Evolutionary conservation across 1,140 invertebrate genomes (phyloP).

Genomic region (Himalopsyche phryganea): DNA sequence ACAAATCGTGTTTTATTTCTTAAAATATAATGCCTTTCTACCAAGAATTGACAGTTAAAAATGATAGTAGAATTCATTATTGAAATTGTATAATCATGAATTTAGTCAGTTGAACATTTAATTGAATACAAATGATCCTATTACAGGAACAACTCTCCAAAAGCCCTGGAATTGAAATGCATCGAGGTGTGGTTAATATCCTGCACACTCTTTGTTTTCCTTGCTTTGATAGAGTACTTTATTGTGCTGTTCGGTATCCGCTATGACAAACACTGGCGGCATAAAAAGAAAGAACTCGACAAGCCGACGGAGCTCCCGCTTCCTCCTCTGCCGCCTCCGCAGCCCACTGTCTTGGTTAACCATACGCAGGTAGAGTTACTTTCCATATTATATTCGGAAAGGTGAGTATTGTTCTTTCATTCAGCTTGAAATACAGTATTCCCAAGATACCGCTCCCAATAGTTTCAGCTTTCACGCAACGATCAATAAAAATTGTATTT

Average conservation of each 20-base stretch:
- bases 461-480: background rate
- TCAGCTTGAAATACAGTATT: no score
- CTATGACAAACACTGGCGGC: slow-evolving; percentile 59
- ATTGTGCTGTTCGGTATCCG: slow-evolving; percentile 62
- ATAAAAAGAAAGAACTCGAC: slow-evolving; percentile 49
- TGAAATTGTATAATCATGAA: no score
- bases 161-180: slow-evolving; percentile 63
- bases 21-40: no score
- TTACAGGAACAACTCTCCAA: slow-evolving; percentile 59
- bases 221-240: slow-evolving; percentile 69
- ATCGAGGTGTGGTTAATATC: slow-evolving; percentile 71
- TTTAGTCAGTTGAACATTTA: no score
- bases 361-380: slow-evolving; percentile 42
- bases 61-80: no score
- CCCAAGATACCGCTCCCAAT: background rate
- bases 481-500: background rate
- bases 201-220: slow-evolving; percentile 70
- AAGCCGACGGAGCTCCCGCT: slow-evolving; percentile 35
- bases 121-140: background rate
- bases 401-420: background rate
- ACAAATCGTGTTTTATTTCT: no score
- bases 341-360: slow-evolving; percentile 42
- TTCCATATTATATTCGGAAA: background rate
- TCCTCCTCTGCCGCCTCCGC: slow-evolving; percentile 43
- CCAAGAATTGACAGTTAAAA: no score